Percentiles rank a stretch among this genome's conserved stretches.
Evolutionary conservation across 2,113 vertebrate genomes (phyloP).

Genomic region (Xiphophorus maculatus): DNA sequence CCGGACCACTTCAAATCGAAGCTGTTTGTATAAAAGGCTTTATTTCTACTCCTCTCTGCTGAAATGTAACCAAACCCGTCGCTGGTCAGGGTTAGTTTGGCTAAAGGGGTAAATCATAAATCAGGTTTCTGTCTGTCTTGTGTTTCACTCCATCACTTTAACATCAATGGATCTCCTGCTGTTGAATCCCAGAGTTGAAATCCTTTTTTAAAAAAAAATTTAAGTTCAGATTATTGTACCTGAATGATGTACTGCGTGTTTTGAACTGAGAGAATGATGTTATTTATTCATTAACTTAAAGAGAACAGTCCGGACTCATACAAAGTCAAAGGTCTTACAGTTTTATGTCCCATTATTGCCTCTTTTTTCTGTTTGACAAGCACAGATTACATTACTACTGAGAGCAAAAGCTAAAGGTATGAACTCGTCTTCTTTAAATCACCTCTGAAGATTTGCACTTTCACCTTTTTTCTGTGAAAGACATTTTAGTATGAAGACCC

Average conservation of each 20-base stretch:
- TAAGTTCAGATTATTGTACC: background rate
- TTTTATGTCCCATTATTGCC: background rate
- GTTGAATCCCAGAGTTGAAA: background rate
- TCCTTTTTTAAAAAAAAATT: background rate
- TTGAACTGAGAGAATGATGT: constrained; percentile 70
- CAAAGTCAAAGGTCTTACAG: background rate
- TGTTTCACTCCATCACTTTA: background rate
- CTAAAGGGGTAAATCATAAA: background rate
- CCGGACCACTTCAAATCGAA: background rate
- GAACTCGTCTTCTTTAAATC: background rate
- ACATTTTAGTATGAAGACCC: constrained; percentile 5
- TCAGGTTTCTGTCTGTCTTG: background rate
- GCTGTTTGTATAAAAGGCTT: background rate
- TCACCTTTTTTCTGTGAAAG: constrained; percentile 28
- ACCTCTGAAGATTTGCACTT: constrained; percentile 49
- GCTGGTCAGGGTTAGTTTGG: background rate
- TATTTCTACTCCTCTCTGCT: background rate
- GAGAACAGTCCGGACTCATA: background rate
- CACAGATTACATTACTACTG: constrained; percentile 6
- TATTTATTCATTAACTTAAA: constrained; percentile 53
- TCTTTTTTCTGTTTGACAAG: background rate
- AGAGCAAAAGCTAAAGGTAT: background rate
- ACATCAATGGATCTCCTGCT: background rate
- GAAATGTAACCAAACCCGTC: background rate
- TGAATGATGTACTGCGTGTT: constrained; percentile 24